These are phyloP conservation scores for Cynaeus angustus DNA, from an alignment of 2,888 invertebrate genomes.

Conservation along the genomic window DNA sequence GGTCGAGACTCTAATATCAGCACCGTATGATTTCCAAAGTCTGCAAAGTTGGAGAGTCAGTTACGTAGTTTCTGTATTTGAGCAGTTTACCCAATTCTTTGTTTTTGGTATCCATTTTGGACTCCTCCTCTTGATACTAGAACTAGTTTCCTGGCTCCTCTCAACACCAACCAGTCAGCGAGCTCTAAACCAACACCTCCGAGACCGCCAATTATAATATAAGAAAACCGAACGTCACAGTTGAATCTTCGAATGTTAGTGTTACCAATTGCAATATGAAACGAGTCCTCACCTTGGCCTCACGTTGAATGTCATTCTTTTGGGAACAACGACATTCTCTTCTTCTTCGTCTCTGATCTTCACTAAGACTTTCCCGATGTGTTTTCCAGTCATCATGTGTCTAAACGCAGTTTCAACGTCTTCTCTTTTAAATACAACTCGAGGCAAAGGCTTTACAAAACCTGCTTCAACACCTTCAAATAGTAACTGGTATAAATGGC, in stretches of 20 bases:
- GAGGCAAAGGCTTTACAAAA: conserved; percentile 80
- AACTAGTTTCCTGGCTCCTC: conserved; percentile 86
- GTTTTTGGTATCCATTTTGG: conserved; percentile 49
- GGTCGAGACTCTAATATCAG: conserved; percentile 79
- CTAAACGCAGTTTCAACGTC: conserved; percentile 83
- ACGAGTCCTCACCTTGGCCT: conserved; percentile 39
- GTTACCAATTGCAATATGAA: not conserved
- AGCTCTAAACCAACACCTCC: conserved; percentile 95
- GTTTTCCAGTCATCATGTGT: conserved; percentile 80
- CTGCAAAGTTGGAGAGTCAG: conserved; percentile 1
- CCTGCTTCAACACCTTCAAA: conserved; percentile 68
- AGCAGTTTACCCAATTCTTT: conserved; percentile 58
- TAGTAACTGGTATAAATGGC: not conserved
- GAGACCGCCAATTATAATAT: no score
- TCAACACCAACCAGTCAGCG: conserved; percentile 87
- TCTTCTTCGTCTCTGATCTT: conserved; percentile 66
- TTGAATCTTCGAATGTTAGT: conserved; percentile 42
- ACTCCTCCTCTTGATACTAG: conserved; percentile 77
- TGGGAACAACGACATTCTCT: conserved; percentile 18
- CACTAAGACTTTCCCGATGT: conserved; percentile 82
- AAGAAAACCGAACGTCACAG: no score
- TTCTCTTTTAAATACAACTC: conserved; percentile 77
- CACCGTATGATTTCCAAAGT: no score
- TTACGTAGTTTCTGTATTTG: conserved; percentile 2
- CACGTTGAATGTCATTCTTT: conserved; percentile 9